Evolutionary conservation across 2,888 invertebrate genomes (phyloP).

Genomic region (Seira sanloemensis): DNA sequence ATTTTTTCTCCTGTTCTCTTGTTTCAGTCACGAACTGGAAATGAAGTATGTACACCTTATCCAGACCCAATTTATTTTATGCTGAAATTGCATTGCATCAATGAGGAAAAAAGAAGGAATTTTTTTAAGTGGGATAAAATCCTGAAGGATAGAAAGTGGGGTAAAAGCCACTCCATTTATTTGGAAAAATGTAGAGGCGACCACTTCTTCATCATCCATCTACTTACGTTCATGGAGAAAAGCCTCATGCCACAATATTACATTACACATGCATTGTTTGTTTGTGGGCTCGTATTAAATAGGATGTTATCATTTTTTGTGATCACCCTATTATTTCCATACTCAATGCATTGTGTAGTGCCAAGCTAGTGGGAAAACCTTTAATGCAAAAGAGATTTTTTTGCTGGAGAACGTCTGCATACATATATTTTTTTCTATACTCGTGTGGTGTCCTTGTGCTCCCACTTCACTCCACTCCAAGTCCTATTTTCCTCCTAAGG

Average conservation of each 20-base stretch:
- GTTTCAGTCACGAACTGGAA: too few species aligned
- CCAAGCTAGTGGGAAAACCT: background rate
- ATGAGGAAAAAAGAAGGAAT: too few species aligned
- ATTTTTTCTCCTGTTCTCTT: too few species aligned
- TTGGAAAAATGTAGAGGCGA: background rate
- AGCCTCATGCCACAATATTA: background rate
- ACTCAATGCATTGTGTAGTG: background rate
- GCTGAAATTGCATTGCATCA: too few species aligned
- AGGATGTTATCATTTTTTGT: conserved; percentile 30
- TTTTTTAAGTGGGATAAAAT: too few species aligned
- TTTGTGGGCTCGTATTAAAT: conserved; percentile 13
- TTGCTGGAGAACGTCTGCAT: background rate
- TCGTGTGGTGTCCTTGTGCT: background rate
- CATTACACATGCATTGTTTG: conserved; percentile 7
- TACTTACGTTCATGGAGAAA: background rate
- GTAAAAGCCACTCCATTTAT: conserved; percentile 37
- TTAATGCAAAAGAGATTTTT: background rate
- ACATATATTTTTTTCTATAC: background rate
- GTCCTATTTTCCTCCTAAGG: background rate
- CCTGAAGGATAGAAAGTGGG: conserved; percentile 19
- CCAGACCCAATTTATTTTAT: too few species aligned
- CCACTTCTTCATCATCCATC: background rate
- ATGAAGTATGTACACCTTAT: too few species aligned
- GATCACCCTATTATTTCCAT: conserved; percentile 10
- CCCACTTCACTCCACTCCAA: background rate